Conservation (phyloP, 1,140 invertebrate genomes). For the Anastatus disparis region DNA sequence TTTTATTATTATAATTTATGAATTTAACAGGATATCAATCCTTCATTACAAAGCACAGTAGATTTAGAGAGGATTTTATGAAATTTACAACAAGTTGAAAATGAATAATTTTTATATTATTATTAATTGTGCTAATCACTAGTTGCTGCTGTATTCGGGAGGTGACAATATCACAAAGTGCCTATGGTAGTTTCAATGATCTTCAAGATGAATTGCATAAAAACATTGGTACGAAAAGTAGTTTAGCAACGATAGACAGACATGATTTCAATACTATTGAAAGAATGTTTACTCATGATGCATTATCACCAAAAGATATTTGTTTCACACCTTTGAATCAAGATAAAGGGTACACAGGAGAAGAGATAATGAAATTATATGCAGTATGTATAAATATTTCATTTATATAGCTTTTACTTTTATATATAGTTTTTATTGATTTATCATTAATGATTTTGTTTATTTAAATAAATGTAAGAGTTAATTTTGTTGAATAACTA, state of each 20-base stretch:
- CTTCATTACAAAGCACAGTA: conserved; percentile 72
- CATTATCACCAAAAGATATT: conserved; percentile 86
- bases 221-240: conserved; percentile 93
- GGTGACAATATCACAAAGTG: conserved; percentile 83
- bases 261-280: conserved; percentile 96
- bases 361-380: conserved; percentile 93
- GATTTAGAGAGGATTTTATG: conserved; percentile 73
- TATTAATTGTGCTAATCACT: not conserved
- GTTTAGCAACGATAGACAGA: conserved; percentile 96
- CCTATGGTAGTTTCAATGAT: conserved; percentile 91
- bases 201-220: conserved; percentile 99
- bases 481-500: too few species aligned
- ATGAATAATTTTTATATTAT: conserved; percentile 2
- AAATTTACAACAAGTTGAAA: conserved; percentile 70
- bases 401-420: not conserved
- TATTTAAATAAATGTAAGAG: too few species aligned
- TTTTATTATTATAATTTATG: conserved; percentile 1
- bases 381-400: conserved; percentile 68
- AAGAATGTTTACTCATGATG: conserved; percentile 95
- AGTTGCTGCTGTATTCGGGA: conserved; percentile 87
- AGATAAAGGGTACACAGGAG: conserved; percentile 83
- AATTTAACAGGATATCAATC: conserved; percentile 69
- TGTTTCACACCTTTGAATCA: conserved; percentile 95
- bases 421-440: too few species aligned
- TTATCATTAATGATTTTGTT: too few species aligned